Evolutionary conservation across 2,113 vertebrate genomes (phyloP).

Genomic region (Dendropsophus ebraccatus): DNA sequence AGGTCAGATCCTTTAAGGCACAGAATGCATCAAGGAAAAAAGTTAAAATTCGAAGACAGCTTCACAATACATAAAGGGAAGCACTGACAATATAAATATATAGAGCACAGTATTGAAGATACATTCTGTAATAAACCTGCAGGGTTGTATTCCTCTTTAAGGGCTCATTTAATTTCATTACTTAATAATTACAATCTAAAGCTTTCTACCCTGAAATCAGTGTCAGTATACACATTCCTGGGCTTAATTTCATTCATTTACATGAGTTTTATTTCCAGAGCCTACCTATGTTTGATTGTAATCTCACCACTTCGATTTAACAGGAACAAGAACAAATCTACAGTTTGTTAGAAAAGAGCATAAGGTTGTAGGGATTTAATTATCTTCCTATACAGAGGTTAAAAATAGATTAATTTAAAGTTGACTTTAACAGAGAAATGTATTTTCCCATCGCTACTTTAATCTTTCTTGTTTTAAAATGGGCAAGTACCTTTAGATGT

Average conservation of each 20-base stretch:
- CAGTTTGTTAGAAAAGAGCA: slow-evolving; percentile 36
- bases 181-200: background rate
- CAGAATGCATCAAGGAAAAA: too few relatives aligned
- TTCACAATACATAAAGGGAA: too few relatives aligned
- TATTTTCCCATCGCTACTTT: slow-evolving; percentile 32
- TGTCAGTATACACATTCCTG: background rate
- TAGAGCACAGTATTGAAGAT: too few relatives aligned
- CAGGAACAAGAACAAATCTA: slow-evolving; percentile 47
- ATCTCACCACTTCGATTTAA: slow-evolving; percentile 15
- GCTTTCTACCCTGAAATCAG: background rate
- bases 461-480: slow-evolving; percentile 29
- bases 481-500: slow-evolving; percentile 8
- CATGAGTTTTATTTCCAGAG: slow-evolving; percentile 11
- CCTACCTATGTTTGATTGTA: slow-evolving; percentile 36
- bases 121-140: background rate
- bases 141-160: background rate
- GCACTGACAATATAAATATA: too few relatives aligned
- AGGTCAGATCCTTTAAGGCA: too few relatives aligned
- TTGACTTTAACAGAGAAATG: slow-evolving; percentile 45
- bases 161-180: background rate
- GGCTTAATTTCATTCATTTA: slow-evolving; percentile 10
- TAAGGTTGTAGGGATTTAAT: slow-evolving; percentile 46
- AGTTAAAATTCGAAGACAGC: too few relatives aligned
- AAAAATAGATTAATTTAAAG: slow-evolving; percentile 56
- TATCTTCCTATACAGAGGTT: slow-evolving; percentile 51